Conservation (phyloP, 2,888 invertebrate genomes). For the Tipula lateralis region DNA sequence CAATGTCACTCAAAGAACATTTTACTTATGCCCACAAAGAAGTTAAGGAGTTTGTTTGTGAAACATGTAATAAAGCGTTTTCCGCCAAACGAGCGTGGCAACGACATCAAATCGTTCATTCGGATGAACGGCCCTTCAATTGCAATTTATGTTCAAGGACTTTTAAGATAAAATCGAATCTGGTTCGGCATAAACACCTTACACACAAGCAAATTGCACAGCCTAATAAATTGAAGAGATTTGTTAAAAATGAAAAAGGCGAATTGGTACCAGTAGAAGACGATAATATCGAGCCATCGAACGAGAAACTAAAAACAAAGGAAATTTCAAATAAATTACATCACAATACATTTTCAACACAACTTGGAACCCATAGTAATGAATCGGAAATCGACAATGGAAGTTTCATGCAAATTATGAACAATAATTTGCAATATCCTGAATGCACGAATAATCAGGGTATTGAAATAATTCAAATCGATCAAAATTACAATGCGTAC, state of each 20-base stretch:
- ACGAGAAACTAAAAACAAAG: neutral
- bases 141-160: conserved; percentile 47
- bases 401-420: neutral
- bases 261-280: neutral
- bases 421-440: conserved; percentile 7
- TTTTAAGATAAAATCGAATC: conserved; percentile 49
- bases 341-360: neutral
- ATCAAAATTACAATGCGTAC: conserved; percentile 20
- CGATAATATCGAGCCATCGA: neutral
- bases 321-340: conserved; percentile 9
- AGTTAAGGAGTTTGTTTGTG: conserved; percentile 47
- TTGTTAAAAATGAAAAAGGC: conserved; percentile 45
- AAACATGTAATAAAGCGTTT: conserved; percentile 47
- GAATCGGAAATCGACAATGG: neutral
- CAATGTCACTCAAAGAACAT: conserved; percentile 48
- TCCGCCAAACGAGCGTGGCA: conserved; percentile 47
- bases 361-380: neutral
- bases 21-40: conserved; percentile 48
- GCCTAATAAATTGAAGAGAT: conserved; percentile 46
- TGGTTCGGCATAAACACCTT: conserved; percentile 48
- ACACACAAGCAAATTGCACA: conserved; percentile 47
- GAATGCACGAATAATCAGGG: neutral
- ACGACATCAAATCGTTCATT: conserved; percentile 48
- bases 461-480: neutral
- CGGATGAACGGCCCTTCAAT: conserved; percentile 48